A percentile compares a stretch with the other conserved stretches of the same genome.
These are phyloP conservation scores for Brassicogethes aeneus DNA, from an alignment of 2,888 invertebrate species.

Conservation along the genomic window DNA sequence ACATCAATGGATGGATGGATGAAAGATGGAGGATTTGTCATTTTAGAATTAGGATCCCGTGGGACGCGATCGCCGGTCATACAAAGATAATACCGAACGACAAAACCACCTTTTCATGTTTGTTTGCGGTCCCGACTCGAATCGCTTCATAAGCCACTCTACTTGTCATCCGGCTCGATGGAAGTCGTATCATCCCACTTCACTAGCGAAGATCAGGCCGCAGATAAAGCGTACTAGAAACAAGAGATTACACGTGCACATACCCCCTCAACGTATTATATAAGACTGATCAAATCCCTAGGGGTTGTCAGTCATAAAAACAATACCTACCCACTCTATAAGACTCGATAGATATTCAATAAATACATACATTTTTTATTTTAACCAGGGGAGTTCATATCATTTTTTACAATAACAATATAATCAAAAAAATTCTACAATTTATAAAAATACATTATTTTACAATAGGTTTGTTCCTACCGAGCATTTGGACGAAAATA, in stretches of 20 bases:
- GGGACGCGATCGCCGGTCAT: constrained; percentile 17
- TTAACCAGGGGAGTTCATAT: no score
- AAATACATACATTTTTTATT: not conserved
- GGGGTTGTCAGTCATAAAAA: not conserved
- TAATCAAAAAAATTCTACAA: no score
- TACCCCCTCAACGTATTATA: not conserved
- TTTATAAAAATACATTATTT: no score
- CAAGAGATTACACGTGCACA: constrained; percentile 28
- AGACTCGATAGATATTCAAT: not conserved
- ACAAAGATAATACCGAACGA: constrained; percentile 32
- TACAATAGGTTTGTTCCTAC: no score
- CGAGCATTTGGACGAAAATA: no score
- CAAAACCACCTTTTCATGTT: constrained; percentile 18
- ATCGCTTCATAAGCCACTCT: constrained; percentile 36
- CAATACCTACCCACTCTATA: constrained; percentile 1
- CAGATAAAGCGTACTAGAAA: constrained; percentile 33
- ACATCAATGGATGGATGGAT: no score
- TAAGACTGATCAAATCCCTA: not conserved
- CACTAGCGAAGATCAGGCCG: constrained; percentile 26
- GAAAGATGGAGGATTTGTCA: no score
- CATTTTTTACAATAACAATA: no score
- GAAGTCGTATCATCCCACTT: constrained; percentile 9
- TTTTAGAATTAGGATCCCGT: constrained; percentile 25
- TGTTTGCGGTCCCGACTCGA: constrained; percentile 38
- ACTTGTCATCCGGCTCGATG: constrained; percentile 33